Conservation (phyloP, 1,140 invertebrate species). For the Caenorhabditis latens region DNA sequence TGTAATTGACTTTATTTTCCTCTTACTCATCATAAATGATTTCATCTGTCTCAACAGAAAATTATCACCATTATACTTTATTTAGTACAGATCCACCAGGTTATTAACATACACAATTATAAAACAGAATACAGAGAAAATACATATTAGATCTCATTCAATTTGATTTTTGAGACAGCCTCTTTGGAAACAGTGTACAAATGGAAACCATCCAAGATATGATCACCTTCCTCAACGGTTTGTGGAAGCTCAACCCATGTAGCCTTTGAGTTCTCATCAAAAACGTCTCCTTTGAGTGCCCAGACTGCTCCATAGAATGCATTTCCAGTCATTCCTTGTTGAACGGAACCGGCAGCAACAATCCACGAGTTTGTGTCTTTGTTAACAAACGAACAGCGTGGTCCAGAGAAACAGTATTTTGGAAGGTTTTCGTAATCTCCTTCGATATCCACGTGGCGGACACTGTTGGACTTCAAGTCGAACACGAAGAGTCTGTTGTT, state of each 20-base stretch:
- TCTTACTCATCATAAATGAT: too few species aligned
- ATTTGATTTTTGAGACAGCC: background rate
- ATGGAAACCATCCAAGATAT: constrained; percentile 13
- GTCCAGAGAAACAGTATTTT: background rate
- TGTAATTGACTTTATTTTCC: background rate
- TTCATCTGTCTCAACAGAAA: too few species aligned
- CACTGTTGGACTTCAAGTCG: background rate
- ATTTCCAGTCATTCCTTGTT: constrained; percentile 5
- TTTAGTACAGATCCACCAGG: too few species aligned
- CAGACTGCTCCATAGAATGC: constrained; percentile 15
- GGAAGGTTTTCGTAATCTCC: background rate
- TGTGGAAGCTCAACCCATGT: constrained; percentile 20
- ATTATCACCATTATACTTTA: too few species aligned
- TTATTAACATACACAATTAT: too few species aligned
- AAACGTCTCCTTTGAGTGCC: constrained; percentile 33
- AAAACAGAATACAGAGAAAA: background rate
- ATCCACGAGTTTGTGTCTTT: constrained; percentile 9
- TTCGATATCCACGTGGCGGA: constrained; percentile 2
- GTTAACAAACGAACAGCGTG: background rate
- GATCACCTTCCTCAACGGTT: constrained; percentile 7
- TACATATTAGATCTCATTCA: constrained; percentile 3
- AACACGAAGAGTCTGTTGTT: constrained; percentile 17
- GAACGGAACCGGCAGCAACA: background rate
- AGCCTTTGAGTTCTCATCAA: background rate
- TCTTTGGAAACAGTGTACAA: constrained; percentile 29